These are phyloP conservation scores for Chalcis sispes DNA, from an alignment of 2,888 invertebrate species.

Conservation along the genomic window DNA sequence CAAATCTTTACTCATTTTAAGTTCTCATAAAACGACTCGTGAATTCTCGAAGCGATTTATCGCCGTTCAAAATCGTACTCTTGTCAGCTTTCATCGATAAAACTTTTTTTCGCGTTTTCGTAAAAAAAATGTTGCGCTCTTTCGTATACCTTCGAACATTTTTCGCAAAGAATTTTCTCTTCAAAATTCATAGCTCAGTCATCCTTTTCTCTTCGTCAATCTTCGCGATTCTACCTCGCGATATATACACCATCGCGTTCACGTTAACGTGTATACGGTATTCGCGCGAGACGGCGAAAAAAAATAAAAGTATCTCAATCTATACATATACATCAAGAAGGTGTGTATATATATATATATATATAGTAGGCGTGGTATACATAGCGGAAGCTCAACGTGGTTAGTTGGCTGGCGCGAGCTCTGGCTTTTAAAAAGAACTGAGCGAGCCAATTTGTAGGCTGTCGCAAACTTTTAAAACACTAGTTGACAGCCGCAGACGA, in stretches of 20 bases:
- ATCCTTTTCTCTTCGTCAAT: neutral
- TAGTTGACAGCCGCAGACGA: conserved; percentile 72
- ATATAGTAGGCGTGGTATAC: neutral
- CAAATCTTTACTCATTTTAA: no score
- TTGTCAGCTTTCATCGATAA: no score
- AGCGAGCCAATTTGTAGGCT: conserved; percentile 77
- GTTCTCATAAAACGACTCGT: no score
- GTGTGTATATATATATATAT: no score
- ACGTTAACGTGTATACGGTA: neutral
- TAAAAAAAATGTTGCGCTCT: no score
- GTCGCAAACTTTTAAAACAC: conserved; percentile 77
- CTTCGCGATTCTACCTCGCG: neutral
- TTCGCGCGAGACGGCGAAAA: neutral
- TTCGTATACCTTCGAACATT: neutral
- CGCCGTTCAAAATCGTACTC: no score
- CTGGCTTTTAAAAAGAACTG: conserved; percentile 76
- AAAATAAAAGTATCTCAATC: no score
- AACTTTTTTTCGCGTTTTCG: no score
- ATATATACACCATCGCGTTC: neutral
- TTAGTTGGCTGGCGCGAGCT: conserved; percentile 66
- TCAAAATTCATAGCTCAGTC: conserved; percentile 42
- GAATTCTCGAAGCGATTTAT: no score
- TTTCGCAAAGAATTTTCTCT: neutral
- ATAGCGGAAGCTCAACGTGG: conserved; percentile 26
- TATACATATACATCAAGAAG: no score